Percentiles rank a stretch among this genome's conserved stretches.
These are phyloP conservation scores for Corythornis vintsioides DNA, from an alignment of 2,113 vertebrate species.

Conservation along the genomic window DNA sequence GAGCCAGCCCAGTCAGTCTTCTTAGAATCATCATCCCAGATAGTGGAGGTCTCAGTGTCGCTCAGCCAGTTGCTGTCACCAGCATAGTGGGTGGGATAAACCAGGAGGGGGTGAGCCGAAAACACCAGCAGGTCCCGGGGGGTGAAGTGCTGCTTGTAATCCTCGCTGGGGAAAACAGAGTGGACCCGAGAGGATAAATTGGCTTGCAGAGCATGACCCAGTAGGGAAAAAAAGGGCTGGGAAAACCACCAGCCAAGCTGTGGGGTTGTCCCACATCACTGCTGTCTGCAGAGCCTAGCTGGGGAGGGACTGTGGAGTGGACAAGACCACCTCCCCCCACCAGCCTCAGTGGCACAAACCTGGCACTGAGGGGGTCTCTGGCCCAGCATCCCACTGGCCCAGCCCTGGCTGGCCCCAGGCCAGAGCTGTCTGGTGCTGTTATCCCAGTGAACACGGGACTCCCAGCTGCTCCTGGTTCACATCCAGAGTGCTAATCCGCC, in stretches of 20 bases:
- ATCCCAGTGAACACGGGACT: neutral
- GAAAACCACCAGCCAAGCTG: accelerated
- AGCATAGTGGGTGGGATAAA: slow-evolving; percentile 82
- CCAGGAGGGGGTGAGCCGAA: slow-evolving; percentile 86
- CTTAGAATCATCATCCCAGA: slow-evolving; percentile 90
- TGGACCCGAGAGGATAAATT: neutral
- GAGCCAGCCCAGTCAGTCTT: slow-evolving; percentile 90
- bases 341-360: neutral
- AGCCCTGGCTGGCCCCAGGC: neutral
- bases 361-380: neutral
- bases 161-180: slow-evolving; percentile 75
- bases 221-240: neutral
- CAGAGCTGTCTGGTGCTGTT: neutral
- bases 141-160: slow-evolving; percentile 88
- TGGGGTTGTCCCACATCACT: accelerated
- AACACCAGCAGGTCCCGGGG: slow-evolving; percentile 87
- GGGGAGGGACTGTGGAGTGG: neutral
- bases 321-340: neutral
- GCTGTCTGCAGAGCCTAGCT: neutral
- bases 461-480: neutral
- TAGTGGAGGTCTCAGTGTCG: slow-evolving; percentile 95
- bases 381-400: neutral
- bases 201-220: neutral
- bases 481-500: neutral
- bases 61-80: slow-evolving; percentile 91